Evolutionary conservation across 2,113 vertebrate genomes (phyloP).

Genomic region (Pachypanchax playfairii): DNA sequence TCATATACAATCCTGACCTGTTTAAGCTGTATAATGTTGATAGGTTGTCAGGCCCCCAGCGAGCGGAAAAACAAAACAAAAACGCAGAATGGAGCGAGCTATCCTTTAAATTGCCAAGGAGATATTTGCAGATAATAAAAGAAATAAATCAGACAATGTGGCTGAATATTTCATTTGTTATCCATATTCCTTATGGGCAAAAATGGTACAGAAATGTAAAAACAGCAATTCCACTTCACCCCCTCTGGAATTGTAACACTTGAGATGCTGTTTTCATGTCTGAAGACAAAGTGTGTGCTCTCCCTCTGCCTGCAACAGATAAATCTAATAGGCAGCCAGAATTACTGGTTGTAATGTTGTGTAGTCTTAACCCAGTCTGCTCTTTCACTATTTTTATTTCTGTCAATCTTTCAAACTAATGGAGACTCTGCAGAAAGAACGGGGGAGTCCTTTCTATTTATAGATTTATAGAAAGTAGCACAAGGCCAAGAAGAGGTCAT

Average conservation of each 20-base stretch:
- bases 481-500: conserved; percentile 44
- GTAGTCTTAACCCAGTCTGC: conserved; percentile 75
- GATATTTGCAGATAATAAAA: conserved; percentile 85
- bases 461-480: conserved; percentile 51
- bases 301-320: conserved; percentile 73
- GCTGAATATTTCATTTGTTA: conserved; percentile 92
- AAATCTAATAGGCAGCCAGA: conserved; percentile 80
- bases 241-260: conserved; percentile 83
- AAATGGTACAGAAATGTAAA: conserved; percentile 86
- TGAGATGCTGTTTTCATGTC: conserved; percentile 81
- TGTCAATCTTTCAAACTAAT: conserved; percentile 69
- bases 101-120: conserved; percentile 84
- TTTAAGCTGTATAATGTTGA: conserved; percentile 82
- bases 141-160: conserved; percentile 90
- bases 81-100: conserved; percentile 75
- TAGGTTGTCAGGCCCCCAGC: conserved; percentile 82
- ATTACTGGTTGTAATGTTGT: conserved; percentile 82
- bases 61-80: conserved; percentile 1
- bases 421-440: conserved; percentile 52
- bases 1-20: conserved; percentile 81
- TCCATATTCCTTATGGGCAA: conserved; percentile 90
- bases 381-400: conserved; percentile 62
- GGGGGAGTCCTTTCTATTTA: conserved; percentile 48
- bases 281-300: conserved; percentile 81
- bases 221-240: conserved; percentile 82